These are phyloP conservation scores for Anas platyrhynchos DNA, from an alignment of 2,113 vertebrate genomes.

Conservation along the genomic window DNA sequence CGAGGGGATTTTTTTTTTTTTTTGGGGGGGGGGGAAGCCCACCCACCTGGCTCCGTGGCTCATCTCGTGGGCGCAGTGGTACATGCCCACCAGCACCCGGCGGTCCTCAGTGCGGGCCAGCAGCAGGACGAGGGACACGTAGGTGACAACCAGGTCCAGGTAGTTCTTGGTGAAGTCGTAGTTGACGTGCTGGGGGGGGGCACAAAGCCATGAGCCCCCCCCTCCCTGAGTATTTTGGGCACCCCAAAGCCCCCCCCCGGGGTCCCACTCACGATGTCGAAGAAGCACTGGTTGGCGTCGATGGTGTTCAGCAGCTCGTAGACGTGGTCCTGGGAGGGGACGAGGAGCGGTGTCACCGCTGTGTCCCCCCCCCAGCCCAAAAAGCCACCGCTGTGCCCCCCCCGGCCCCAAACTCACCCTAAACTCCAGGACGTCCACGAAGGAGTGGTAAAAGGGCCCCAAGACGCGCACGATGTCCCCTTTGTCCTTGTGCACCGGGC, in stretches of 20 bases:
- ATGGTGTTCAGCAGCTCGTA: constrained; percentile 94
- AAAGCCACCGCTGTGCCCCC: too few species aligned
- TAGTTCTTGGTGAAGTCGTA: constrained; percentile 92
- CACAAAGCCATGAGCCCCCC: neutral
- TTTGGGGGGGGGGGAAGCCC: fast-evolving
- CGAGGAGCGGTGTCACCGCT: neutral
- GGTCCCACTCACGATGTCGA: constrained; percentile 87
- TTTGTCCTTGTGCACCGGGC: constrained; percentile 87
- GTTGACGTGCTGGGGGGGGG: constrained; percentile 81
- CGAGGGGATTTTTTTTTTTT: too few species aligned
- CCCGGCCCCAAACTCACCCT: constrained; percentile 76
- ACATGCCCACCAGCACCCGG: constrained; percentile 86
- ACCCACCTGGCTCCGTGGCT: constrained; percentile 85
- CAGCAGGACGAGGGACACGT: constrained; percentile 87
- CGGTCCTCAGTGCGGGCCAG: constrained; percentile 92
- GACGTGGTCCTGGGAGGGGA: constrained; percentile 87
- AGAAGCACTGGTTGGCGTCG: constrained; percentile 91
- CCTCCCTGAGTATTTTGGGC: too few species aligned
- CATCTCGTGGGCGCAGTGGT: constrained; percentile 93
- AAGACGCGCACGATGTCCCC: constrained; percentile 80
- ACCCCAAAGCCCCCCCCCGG: too few species aligned
- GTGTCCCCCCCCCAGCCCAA: neutral
- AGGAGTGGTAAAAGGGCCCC: constrained; percentile 86
- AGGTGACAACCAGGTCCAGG: constrained; percentile 92
- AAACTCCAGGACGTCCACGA: constrained; percentile 94